Evolutionary conservation across 2,797 vertebrate genomes (phyloP).

Genomic region (Eulemur rubriventer): DNA sequence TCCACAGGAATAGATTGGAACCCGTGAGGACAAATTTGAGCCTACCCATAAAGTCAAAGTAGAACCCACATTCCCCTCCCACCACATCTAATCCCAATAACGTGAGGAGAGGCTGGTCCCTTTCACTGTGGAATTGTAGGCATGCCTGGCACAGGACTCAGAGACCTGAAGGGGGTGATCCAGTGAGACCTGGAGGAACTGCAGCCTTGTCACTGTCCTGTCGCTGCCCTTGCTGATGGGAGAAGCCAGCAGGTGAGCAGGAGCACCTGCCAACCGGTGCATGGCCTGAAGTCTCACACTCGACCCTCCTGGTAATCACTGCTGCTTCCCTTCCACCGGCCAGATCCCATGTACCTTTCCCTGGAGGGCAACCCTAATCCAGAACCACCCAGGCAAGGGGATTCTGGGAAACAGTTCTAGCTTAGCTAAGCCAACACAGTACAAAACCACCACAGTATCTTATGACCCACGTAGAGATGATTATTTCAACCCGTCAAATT

Average conservation of each 20-base stretch:
- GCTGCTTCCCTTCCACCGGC: background rate
- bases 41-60: background rate
- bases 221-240: background rate
- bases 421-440: background rate
- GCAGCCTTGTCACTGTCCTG: background rate
- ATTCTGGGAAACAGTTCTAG: background rate
- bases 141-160: no score
- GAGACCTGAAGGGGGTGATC: background rate
- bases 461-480: background rate
- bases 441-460: background rate
- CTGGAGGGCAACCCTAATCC: background rate
- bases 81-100: background rate
- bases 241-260: background rate
- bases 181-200: background rate
- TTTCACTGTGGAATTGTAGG: background rate
- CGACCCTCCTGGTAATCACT: background rate
- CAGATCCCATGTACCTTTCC: background rate
- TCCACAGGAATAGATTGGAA: background rate
- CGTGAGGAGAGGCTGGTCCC: background rate
- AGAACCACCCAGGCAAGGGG: background rate
- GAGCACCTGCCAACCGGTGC: background rate
- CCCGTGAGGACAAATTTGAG: background rate
- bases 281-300: background rate
- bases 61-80: background rate
- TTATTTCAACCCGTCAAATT: background rate